Conservation (phyloP, 2,888 invertebrate genomes). For the Phrixothrix hirtus region DNA sequence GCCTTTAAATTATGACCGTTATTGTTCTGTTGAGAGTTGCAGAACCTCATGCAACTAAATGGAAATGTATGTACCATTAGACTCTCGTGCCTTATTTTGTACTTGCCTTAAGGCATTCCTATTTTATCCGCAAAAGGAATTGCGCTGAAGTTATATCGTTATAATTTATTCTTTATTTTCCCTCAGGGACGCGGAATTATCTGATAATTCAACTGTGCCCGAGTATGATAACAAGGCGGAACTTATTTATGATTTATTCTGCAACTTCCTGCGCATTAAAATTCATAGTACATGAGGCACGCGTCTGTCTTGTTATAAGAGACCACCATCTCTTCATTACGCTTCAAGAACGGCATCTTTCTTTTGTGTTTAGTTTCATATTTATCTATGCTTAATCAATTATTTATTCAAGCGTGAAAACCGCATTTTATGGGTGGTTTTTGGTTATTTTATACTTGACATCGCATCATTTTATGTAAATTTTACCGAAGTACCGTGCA, state of each 20-base stretch:
- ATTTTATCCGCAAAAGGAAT: conserved; percentile 24
- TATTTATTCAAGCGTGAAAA: conserved; percentile 9
- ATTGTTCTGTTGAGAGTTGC: conserved; percentile 30
- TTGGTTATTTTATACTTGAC: background rate
- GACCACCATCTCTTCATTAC: background rate
- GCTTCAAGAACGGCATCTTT: background rate
- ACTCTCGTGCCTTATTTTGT: conserved; percentile 28
- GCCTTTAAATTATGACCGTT: conserved; percentile 33
- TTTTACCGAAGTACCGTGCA: no score
- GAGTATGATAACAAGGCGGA: background rate
- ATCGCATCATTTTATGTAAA: background rate
- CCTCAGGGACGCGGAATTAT: no score
- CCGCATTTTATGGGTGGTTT: background rate
- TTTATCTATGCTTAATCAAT: conserved; percentile 2
- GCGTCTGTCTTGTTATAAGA: conserved; percentile 1
- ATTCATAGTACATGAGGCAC: conserved; percentile 1
- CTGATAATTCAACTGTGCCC: no score
- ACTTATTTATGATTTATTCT: background rate
- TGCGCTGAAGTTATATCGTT: background rate
- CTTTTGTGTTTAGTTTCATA: conserved; percentile 4
- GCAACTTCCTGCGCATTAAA: background rate
- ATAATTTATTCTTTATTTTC: background rate
- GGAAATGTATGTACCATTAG: conserved; percentile 25
- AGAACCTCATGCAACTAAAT: conserved; percentile 21
- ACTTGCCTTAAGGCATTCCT: conserved; percentile 15